Evolutionary conservation across 2,113 vertebrate genomes (phyloP), one percentile per base, ranked within the genome.

Genomic region (Ellobius talpinus): DNA sequence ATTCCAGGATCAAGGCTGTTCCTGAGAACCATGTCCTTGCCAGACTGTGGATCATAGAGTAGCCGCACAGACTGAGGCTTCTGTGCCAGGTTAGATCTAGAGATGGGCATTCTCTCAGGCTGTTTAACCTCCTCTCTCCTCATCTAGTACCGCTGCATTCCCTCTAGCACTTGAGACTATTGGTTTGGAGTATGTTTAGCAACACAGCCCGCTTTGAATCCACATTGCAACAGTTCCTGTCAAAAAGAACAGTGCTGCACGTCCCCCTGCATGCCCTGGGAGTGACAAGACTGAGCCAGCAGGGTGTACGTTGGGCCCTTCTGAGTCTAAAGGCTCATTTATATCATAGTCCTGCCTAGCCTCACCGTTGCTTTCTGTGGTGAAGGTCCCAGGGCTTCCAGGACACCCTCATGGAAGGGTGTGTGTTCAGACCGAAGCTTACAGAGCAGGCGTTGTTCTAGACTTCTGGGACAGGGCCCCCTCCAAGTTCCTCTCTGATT

Each of bases 201-300:
- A 50, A 61, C 45, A 42, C 29, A 61, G 2, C 65, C 63, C 24
- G 29, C 42, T 33, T 21, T 39, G 50, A 26, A 42, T 29, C 45
- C 17, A 5, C 73, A 73, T 66, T 23, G 47, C 70, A 52, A n/a
- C 63, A 39, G 33, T 33, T 55, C 36, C 63, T 89, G 31, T 58
- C 17, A 45, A 61, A 87, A 45, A 86, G 24, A 11, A 4, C 24
- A 36, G 65, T 70, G 26, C 11, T 55, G 36, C 21, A 1, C 0
- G 4, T 9, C 12, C 31, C 13, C 29, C 42, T 29, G 10, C 5
- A 23, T 1, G 29, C 31, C 87, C 50, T 0, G 0, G 65, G 24
- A 50, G 21, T 24, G 52, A 33, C 24, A 13, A 45, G 81, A 2
- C 65, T 1, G 76, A 6, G 21, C 50, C 31, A 9, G 58, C 7